These are phyloP conservation scores for Aporophyla nigra DNA, from an alignment of 2,888 invertebrate species.

Conservation along the genomic window DNA sequence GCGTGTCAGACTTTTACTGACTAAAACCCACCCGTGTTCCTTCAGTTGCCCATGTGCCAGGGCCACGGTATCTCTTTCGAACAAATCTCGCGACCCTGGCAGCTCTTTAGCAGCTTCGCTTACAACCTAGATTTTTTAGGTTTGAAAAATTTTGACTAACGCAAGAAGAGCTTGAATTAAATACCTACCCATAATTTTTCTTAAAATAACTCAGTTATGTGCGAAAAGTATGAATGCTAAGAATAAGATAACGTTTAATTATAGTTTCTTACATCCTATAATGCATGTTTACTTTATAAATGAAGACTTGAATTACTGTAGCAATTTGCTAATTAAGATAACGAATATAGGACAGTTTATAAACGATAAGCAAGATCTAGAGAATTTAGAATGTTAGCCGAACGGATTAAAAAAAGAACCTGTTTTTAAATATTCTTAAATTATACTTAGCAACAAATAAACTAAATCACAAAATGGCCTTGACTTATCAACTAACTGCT, in stretches of 20 bases:
- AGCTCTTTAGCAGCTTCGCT: too few species aligned
- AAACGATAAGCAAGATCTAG: conserved; percentile 2
- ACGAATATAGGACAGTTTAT: conserved; percentile 28
- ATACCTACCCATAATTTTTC: neutral
- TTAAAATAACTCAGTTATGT: neutral
- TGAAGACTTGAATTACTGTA: conserved; percentile 12
- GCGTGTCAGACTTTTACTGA: too few species aligned
- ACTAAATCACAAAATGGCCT: neutral
- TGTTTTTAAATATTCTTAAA: conserved; percentile 3
- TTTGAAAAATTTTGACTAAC: neutral
- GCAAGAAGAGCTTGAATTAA: neutral
- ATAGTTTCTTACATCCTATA: conserved; percentile 1
- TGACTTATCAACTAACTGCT: neutral
- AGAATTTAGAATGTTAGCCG: neutral
- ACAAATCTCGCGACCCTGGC: too few species aligned
- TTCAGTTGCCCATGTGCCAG: too few species aligned
- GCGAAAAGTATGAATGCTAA: neutral
- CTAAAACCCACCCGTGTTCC: too few species aligned
- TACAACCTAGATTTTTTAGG: neutral
- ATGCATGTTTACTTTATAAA: conserved; percentile 8
- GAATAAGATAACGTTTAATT: conserved; percentile 7
- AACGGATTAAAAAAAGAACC: conserved; percentile 16
- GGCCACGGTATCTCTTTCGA: too few species aligned
- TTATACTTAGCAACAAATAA: neutral
- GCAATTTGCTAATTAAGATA: conserved; percentile 24